phyloP scores from a whole-genome alignment of 2,888 invertebrate genomes.

The Chirona hameri region DNA sequence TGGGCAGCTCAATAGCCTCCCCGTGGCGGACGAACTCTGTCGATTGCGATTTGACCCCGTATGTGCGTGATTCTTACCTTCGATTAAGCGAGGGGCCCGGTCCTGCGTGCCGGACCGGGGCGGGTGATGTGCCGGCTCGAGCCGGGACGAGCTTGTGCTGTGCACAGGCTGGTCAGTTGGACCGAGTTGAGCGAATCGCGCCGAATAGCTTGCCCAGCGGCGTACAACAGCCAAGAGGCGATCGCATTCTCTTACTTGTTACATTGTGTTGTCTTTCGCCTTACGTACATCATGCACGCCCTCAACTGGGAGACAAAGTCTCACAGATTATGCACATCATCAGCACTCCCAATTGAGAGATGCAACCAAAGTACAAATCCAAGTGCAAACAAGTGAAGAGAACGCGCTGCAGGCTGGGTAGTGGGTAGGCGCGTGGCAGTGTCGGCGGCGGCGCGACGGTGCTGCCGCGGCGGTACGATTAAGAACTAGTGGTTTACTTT shows the following conservation, averaged over 20 bases:
- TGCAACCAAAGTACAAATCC: background rate
- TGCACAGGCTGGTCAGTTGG: background rate
- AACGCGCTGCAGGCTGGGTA: background rate
- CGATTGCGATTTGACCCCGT: too few relatives aligned
- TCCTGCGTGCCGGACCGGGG: background rate
- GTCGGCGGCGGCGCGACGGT: background rate
- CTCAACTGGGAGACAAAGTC: background rate
- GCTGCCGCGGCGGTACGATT: too few relatives aligned
- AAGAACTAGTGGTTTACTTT: background rate
- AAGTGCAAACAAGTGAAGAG: constrained; percentile 27
- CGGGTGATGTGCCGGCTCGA: background rate
- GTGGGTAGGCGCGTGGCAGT: background rate
- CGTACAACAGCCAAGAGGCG: background rate
- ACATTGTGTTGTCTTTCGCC: background rate
- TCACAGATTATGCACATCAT: background rate
- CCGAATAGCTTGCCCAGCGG: background rate
- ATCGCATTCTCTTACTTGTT: constrained; percentile 23
- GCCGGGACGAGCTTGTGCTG: background rate
- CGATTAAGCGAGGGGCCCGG: background rate
- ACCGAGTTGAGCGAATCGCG: background rate
- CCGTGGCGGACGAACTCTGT: too few relatives aligned
- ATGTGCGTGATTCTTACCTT: background rate
- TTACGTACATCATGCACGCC: background rate
- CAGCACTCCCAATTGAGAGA: background rate
- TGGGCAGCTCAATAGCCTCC: too few relatives aligned